Evolutionary conservation across 2,888 invertebrate genomes (phyloP), one percentile per base, ranked within the genome.

Genomic region (Caenorhabditis imperialis): DNA sequence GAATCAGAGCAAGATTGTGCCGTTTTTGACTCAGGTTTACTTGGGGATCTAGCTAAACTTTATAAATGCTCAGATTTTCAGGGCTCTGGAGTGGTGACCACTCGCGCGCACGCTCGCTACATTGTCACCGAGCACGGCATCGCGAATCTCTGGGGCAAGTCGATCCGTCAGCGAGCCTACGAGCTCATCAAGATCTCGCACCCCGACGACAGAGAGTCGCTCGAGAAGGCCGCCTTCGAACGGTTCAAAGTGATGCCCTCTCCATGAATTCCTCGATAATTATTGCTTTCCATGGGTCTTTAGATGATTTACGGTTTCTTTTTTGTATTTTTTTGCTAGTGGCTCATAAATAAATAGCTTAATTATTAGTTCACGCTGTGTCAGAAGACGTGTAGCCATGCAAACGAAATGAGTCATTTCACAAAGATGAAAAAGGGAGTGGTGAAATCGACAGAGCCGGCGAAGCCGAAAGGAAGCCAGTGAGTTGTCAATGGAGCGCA

Each of bases 71-170:
- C 2, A 5, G 12, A 8, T 38, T 61, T 89, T 89, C 23, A 88
- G 93, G 95, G 96, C 83, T 94, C 93, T 67, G 96, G 96, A 10
- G 94, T 96, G 3, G 95, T 95, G 18, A 94, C 95, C 0, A 92
- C 93, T 0, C 91, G 96, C 77, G 95, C 94, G 0, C 95, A 96
- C 89, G 94, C 93, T 0, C 94, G 95, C 88, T 96, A 95, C 89
- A 91, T 96, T 3, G 95, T 96, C 0, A 96, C 96, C 0, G 96
- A 96, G 88, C 91, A 93, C 81, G 96, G 77, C 27, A 77, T 77
- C 57, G 77, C 77, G 20, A 60, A 72, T 40, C 50, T 77, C 0
- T 77, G 73, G 69, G 77, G 77, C 48, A 77, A 77, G 55, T 65
- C 63, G 20, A 58, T 74, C 42, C 91, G 95, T 1, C 96, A 96